Evolutionary conservation across 1,140 invertebrate species (phyloP).

Genomic region (Olivierus martensii): DNA sequence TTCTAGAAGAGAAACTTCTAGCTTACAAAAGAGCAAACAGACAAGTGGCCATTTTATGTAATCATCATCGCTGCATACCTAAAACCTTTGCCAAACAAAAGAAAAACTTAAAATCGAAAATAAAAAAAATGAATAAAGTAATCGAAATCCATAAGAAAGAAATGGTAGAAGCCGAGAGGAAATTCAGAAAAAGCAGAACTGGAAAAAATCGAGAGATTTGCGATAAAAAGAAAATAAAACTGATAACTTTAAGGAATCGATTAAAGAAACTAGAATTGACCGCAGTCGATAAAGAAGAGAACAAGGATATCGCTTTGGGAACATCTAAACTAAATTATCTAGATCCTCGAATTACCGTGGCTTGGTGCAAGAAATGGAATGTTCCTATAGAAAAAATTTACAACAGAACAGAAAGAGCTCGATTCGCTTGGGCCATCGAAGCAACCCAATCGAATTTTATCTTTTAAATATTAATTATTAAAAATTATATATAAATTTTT

Average conservation of each 20-base stretch:
- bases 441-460: too few species aligned
- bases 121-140: slow-evolving; percentile 71
- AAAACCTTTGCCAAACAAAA: slow-evolving; percentile 96
- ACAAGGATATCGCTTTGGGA: slow-evolving; percentile 96
- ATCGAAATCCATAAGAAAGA: slow-evolving; percentile 65
- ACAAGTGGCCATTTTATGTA: slow-evolving; percentile 95
- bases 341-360: slow-evolving; percentile 94
- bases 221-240: slow-evolving; percentile 81
- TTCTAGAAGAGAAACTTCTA: slow-evolving; percentile 55
- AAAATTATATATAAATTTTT: too few species aligned
- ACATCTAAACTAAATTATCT: slow-evolving; percentile 99
- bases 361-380: slow-evolving; percentile 51
- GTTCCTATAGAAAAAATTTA: too few species aligned
- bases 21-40: slow-evolving; percentile 96
- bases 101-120: slow-evolving; percentile 94
- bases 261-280: slow-evolving; percentile 87
- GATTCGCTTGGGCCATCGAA: too few species aligned
- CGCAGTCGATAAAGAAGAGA: slow-evolving; percentile 95
- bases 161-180: slow-evolving; percentile 57
- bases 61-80: slow-evolving; percentile 95
- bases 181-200: too few species aligned
- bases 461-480: too few species aligned
- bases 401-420: too few species aligned
- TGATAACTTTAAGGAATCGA: slow-evolving; percentile 77
- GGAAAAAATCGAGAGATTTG: too few species aligned